Evolutionary conservation across 2,113 vertebrate genomes (phyloP), one percentile per base, ranked within the genome.

Genomic region (Lampris megalopsis): DNA sequence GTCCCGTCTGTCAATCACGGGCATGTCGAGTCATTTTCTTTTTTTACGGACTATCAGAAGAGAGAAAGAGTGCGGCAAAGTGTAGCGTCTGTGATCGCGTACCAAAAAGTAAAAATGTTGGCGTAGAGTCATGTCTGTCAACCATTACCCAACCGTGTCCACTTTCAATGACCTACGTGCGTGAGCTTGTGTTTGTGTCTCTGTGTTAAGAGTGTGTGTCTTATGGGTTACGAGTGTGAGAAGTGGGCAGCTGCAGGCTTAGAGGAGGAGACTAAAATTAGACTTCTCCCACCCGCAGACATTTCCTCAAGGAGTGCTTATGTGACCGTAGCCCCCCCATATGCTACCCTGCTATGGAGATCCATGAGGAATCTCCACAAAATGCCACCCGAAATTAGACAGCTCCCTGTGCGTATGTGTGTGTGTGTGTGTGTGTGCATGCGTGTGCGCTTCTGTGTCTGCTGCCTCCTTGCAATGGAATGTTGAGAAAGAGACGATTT

Each of bases 351-450:
- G 83, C 90, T 84, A 89, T 85, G 83, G 89, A 92, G 91, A 89
- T 88, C 81, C 79, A 67, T 81, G 69, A 71, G 82, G 88, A 91
- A 93, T 93, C 85, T 90, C 67, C 52, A 52, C 85, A 64, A 91
- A 93, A 92, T 90, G 77, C 85, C 91, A 90, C 73, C 79, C 63
- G 71, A 89, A 91, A 93, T 94, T 86, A 93, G 89, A 93, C 89
- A 91, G 83, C 62, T 73, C 76, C 84, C 85, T 82, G 81, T 91
- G 73, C 86, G 68, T 36, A 62, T 64, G 53, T 63, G 54, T 65
- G 79, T 81, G 63, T 70, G 75, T 71, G 72, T 53, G 71, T 24
- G 52, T 3, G 62, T 2, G 47, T 13, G 67, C 6, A 45, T 73
- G 57, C 65, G 59, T 78, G 62, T 2, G 10, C 24, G 24, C 24